Conservation (phyloP, 1,140 invertebrate species). For the Bombus polaris region DNA sequence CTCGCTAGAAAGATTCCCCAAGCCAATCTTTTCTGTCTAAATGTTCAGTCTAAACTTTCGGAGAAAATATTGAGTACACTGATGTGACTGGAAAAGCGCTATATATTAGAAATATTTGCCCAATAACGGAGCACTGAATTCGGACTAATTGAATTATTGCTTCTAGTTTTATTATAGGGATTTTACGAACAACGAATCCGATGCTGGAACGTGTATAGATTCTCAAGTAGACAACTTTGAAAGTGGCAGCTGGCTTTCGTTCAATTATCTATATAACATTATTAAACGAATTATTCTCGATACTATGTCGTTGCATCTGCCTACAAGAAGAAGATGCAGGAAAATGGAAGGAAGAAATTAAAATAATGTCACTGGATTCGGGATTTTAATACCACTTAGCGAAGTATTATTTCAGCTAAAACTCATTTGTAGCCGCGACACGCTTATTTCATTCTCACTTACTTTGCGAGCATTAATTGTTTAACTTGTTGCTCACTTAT, state of each 20-base stretch:
- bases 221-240: no score
- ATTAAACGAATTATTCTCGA: no score
- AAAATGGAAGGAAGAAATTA: background rate
- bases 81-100: no score
- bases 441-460: conserved; percentile 31
- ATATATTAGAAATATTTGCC: background rate
- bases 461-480: conserved; percentile 27
- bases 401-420: background rate
- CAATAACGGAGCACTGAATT: background rate
- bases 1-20: background rate
- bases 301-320: background rate
- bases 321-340: background rate
- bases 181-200: no score
- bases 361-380: background rate
- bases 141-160: no score
- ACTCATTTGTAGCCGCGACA: conserved; percentile 11
- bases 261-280: no score
- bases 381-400: background rate
- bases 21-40: background rate
- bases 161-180: no score
- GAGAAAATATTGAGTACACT: no score
- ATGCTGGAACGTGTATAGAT: no score
- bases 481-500: conserved; percentile 55
- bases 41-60: no score
- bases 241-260: no score